A percentile compares a stretch with the other conserved stretches of the same genome.
Evolutionary conservation across 1,140 invertebrate species (phyloP).

Genomic region (Aphelenchoides avenae): DNA sequence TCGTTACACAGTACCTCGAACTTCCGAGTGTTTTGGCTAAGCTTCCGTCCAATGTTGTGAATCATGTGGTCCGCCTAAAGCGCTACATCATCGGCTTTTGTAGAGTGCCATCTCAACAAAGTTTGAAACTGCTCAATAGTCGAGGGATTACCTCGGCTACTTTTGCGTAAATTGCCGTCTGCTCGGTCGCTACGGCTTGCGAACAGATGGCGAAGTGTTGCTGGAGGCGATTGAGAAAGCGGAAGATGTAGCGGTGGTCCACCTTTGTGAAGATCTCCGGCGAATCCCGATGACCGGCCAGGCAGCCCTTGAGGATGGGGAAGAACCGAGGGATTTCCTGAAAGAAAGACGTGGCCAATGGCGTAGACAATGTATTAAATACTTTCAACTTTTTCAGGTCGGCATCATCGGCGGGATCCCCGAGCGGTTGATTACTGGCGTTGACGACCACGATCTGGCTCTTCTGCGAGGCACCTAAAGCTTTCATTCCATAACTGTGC

Average conservation of each 20-base stretch:
- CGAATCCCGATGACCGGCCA: constrained; percentile 42
- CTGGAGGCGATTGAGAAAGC: constrained; percentile 42
- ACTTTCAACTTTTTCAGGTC: constrained; percentile 44
- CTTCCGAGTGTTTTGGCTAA: constrained; percentile 12
- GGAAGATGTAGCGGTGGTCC: constrained; percentile 37
- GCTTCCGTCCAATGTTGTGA: constrained; percentile 4
- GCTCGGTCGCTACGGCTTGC: constrained; percentile 35
- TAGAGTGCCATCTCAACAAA: not conserved
- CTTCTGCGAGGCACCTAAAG: constrained; percentile 11
- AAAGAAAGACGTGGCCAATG: constrained; percentile 14
- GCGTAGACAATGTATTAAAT: not conserved
- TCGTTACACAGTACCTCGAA: constrained; percentile 20
- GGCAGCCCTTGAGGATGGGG: constrained; percentile 35
- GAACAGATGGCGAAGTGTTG: constrained; percentile 38
- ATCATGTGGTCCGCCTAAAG: constrained; percentile 28
- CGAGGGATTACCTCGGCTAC: constrained; percentile 36
- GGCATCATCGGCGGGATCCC: constrained; percentile 43
- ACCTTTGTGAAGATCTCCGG: constrained; percentile 41
- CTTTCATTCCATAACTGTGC: not conserved
- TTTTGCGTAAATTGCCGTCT: constrained; percentile 19
- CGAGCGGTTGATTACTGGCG: constrained; percentile 9
- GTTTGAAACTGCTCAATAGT: constrained; percentile 20
- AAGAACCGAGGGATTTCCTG: constrained; percentile 50
- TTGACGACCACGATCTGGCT: constrained; percentile 45
- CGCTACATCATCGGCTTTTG: not conserved